Conservation (phyloP, 2,888 invertebrate species). For the Lordiphosa fenestrarum region DNA sequence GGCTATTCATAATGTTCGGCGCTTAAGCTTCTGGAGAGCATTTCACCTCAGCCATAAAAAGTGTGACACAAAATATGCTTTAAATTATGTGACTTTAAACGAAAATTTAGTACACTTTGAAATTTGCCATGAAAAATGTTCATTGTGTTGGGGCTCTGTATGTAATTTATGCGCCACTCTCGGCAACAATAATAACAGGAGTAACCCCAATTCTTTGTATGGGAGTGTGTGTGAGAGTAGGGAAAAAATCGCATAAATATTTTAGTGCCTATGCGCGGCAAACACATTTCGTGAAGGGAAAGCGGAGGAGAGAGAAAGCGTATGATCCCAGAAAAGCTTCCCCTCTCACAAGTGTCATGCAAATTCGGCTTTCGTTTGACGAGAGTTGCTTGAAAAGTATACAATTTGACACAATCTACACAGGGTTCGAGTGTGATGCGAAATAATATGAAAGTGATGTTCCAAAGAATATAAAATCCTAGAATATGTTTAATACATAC, state of each 20-base stretch:
- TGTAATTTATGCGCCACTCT: constrained; percentile 53
- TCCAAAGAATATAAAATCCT: no score
- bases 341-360: constrained; percentile 36
- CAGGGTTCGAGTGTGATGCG: no score
- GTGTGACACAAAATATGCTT: constrained; percentile 28
- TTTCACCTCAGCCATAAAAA: constrained; percentile 20
- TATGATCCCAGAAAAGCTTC: background rate
- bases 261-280: constrained; percentile 50
- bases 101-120: constrained; percentile 69
- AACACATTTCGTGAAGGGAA: constrained; percentile 21
- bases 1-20: constrained; percentile 2
- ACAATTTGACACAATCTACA: no score
- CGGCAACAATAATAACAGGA: constrained; percentile 14
- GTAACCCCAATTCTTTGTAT: constrained; percentile 13
- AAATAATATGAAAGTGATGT: no score
- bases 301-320: constrained; percentile 3
- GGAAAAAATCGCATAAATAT: constrained; percentile 59
- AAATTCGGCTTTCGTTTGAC: constrained; percentile 18
- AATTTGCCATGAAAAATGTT: constrained; percentile 65
- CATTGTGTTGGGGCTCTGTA: constrained; percentile 42
- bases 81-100: constrained; percentile 59
- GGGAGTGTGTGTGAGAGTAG: constrained; percentile 17
- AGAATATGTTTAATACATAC: no score
- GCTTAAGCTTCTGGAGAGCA: no score
- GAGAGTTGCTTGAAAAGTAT: no score